Evolutionary conservation across 2,888 invertebrate genomes (phyloP), one percentile per base, ranked within the genome.

Genomic region (Dicranocentrus wangi): DNA sequence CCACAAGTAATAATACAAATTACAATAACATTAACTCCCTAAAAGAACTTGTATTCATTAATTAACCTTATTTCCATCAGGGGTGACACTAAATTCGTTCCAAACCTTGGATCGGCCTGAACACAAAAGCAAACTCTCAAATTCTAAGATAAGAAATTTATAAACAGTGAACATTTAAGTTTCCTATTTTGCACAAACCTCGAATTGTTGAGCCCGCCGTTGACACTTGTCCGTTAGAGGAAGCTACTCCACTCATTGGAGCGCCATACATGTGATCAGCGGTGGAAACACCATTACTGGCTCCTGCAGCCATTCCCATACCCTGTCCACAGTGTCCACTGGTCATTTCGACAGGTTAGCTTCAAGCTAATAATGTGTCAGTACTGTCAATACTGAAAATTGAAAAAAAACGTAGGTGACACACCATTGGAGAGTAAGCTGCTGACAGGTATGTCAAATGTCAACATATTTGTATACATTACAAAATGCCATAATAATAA

Each of bases 81-180:
- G 32, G 1, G 82, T 79, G 0, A 84, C 80, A 17, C 78, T 60
- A 75, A 85, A 85, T 65, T 84, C 82, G 63, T 81, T 83, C 85
- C 85, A 85, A 2, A 85, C 85, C 77, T 78, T 84, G 0, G 83
- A 83, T 21, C 85, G 63, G 10, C 82, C 83, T 70, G 53, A 32
- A 51, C 25, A 61, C n/a, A 51, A 7, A n/a, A 7, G n/a, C 17
- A 51, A 13, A 39, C 5, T 5, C 39, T 39, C 13, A 39, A 13
- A 5, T 39, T 39, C 39, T n/a, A n/a, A n/a, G n/a, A n/a, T n/a
- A n/a, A n/a, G n/a, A n/a, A n/a, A n/a, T n/a, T n/a, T 8, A 39
- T 13, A 39, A 39, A 8, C 39, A 39, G 13, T 39, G 39, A 39
- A 5, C 5, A 39, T 8, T 8, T 39, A 13, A 13, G 13, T 39